A percentile compares a stretch with the other conserved stretches of the same genome.
phyloP scores from a whole-genome alignment of 2,113 vertebrate species.

The Chloroceryle aenea region DNA sequence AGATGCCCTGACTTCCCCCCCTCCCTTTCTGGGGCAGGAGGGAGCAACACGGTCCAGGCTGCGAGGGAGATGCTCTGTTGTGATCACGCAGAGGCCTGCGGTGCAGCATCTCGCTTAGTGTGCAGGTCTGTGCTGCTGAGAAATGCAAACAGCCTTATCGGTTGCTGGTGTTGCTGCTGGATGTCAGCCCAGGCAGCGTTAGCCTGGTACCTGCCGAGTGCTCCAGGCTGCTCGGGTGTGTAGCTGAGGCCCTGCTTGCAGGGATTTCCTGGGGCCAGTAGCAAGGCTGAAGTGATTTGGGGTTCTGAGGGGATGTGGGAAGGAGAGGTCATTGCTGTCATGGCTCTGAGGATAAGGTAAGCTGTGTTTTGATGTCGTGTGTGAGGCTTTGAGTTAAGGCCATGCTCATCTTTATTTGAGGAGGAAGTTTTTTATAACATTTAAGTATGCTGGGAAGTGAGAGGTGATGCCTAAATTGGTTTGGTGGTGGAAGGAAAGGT shows the following conservation, averaged over 20 bases:
- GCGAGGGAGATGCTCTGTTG: background rate
- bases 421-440: fast-evolving
- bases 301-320: background rate
- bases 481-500: background rate
- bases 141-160: background rate
- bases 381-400: too few relatives aligned
- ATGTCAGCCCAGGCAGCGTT: fast-evolving
- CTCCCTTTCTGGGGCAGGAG: too few relatives aligned
- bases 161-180: background rate
- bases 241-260: fast-evolving
- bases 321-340: fast-evolving
- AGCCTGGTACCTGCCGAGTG: background rate
- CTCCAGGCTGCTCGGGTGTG: background rate
- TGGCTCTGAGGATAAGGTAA: fast-evolving
- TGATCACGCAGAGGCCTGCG: background rate
- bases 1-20: fast-evolving
- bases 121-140: fast-evolving
- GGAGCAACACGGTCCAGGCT: fast-evolving
- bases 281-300: fast-evolving
- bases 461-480: fast-evolving
- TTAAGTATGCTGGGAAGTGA: fast-evolving
- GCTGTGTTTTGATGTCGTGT: fast-evolving
- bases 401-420: fast-evolving
- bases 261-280: fast-evolving
- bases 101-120: background rate